Evolutionary conservation across 1,140 invertebrate species (phyloP).

Genomic region (Centruroides sculpturatus): DNA sequence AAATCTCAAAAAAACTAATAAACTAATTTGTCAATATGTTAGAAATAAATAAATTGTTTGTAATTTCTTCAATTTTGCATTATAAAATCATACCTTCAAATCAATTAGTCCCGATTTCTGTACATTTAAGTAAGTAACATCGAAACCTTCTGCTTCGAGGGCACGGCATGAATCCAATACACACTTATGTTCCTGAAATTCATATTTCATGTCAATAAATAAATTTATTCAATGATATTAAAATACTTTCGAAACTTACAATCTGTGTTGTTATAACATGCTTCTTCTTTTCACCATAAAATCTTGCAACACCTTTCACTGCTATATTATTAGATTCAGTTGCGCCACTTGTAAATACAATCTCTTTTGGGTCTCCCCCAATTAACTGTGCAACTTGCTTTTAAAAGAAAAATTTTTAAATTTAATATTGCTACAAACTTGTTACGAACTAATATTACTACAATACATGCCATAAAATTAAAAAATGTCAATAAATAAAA

Average conservation of each 20-base stretch:
- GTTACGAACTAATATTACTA: too few relatives aligned
- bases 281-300: slow-evolving; percentile 88
- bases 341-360: slow-evolving; percentile 96
- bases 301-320: slow-evolving; percentile 77
- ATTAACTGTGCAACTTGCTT: slow-evolving; percentile 84
- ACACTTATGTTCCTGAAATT: slow-evolving; percentile 88
- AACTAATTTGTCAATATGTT: neutral
- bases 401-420: slow-evolving; percentile 6
- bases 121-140: slow-evolving; percentile 92
- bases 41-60: neutral
- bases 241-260: slow-evolving; percentile 37
- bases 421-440: neutral
- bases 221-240: too few relatives aligned
- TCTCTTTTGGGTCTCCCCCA: slow-evolving; percentile 93
- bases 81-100: slow-evolving; percentile 36
- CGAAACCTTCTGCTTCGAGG: slow-evolving; percentile 87
- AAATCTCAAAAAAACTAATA: too few relatives aligned
- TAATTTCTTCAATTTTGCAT: neutral
- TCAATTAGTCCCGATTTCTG: slow-evolving; percentile 74
- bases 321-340: slow-evolving; percentile 99
- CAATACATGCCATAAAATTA: too few relatives aligned
- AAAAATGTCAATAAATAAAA: too few relatives aligned
- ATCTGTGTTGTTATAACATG: slow-evolving; percentile 98
- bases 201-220: too few relatives aligned
- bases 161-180: slow-evolving; percentile 94